These are phyloP conservation scores for Cheilosia impressa DNA, from an alignment of 2,888 invertebrate genomes.

Conservation along the genomic window DNA sequence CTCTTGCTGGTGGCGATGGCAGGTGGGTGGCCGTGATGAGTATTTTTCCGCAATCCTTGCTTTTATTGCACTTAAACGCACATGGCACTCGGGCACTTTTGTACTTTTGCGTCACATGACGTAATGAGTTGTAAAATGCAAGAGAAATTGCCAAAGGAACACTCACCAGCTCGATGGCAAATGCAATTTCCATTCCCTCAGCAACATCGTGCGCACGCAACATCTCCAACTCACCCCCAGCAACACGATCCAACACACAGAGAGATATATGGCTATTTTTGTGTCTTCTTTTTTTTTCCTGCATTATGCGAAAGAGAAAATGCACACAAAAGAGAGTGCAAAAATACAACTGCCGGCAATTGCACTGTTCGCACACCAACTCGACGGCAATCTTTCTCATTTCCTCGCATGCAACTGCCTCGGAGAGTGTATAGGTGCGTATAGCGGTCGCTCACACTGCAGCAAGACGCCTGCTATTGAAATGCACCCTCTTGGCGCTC, in stretches of 20 bases:
- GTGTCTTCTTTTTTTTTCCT: background rate
- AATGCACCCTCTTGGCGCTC: conserved; percentile 68
- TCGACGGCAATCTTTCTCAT: conserved; percentile 34
- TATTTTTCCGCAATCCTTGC: conserved; percentile 13
- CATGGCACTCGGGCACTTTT: conserved; percentile 55
- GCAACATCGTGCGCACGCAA: conserved; percentile 75
- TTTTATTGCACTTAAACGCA: conserved; percentile 59
- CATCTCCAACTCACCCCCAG: conserved; percentile 51
- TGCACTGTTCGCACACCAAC: conserved; percentile 57
- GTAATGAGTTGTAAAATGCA: conserved; percentile 61
- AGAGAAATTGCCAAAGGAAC: conserved; percentile 17
- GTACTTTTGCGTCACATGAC: conserved; percentile 54
- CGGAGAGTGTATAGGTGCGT: conserved; percentile 60
- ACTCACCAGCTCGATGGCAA: background rate
- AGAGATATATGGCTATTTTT: conserved; percentile 1
- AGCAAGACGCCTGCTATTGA: conserved; percentile 29
- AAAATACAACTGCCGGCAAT: conserved; percentile 13
- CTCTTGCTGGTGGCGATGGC: background rate
- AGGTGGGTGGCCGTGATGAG: conserved; percentile 6
- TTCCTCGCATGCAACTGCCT: conserved; percentile 5
- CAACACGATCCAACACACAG: conserved; percentile 36
- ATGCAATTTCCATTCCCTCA: conserved; percentile 26
- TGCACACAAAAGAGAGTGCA: conserved; percentile 72
- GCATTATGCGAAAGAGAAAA: conserved; percentile 64
- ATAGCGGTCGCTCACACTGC: conserved; percentile 61